A percentile compares a stretch with the other conserved stretches of the same genome.
Evolutionary conservation across 2,888 invertebrate genomes (phyloP).

Genomic region (Orthosia gracilis): DNA sequence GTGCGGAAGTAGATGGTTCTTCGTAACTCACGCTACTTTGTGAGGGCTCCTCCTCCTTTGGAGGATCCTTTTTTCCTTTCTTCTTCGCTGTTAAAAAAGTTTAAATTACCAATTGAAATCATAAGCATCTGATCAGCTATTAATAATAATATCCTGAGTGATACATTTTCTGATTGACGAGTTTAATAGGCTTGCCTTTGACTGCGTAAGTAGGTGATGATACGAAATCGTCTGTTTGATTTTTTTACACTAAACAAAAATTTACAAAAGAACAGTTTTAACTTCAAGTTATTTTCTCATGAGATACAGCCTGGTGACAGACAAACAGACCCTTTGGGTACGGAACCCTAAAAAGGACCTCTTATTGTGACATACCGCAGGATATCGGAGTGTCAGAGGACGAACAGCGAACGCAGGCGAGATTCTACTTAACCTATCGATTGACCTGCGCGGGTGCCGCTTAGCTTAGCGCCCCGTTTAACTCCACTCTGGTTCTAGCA

Average conservation of each 20-base stretch:
- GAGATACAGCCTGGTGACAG: too few species aligned
- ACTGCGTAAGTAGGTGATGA: neutral
- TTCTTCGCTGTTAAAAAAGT: constrained; percentile 64
- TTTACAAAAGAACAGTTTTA: neutral
- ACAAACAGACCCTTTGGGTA: too few species aligned
- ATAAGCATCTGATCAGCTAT: neutral
- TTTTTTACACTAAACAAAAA: neutral
- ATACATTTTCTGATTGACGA: neutral
- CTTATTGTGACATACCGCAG: too few species aligned
- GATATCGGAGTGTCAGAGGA: too few species aligned
- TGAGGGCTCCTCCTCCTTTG: constrained; percentile 54
- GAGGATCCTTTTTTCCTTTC: constrained; percentile 61
- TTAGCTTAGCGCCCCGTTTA: too few species aligned
- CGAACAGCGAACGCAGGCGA: too few species aligned
- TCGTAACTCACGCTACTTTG: constrained; percentile 27
- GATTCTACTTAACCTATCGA: too few species aligned
- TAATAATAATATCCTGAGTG: neutral
- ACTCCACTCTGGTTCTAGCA: too few species aligned
- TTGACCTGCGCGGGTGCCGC: too few species aligned
- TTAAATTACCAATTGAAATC: neutral
- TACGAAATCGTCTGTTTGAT: neutral
- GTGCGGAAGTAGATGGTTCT: constrained; percentile 54
- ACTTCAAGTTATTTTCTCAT: too few species aligned
- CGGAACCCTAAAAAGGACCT: too few species aligned
- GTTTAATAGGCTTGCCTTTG: neutral